Percentiles rank a stretch among this genome's conserved stretches.
phyloP scores from a whole-genome alignment of 2,797 vertebrate species.

The Notamacropus eugenii region DNA sequence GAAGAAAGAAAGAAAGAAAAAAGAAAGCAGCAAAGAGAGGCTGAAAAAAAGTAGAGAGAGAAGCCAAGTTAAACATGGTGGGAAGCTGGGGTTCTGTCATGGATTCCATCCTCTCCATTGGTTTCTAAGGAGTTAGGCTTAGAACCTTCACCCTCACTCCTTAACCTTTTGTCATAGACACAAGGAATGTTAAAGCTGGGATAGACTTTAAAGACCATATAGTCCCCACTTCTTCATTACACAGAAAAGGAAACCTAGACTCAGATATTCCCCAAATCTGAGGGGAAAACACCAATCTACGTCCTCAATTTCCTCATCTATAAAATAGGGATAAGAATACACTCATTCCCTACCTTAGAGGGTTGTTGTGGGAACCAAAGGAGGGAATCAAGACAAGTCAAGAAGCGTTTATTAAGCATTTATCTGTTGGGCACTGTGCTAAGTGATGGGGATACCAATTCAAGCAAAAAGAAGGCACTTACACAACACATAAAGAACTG shows the following conservation, averaged over 20 bases:
- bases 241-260: not conserved
- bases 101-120: not conserved
- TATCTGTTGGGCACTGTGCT: not conserved
- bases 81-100: not conserved
- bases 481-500: not conserved
- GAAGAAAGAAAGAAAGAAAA: fast-evolving
- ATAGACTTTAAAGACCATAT: not conserved
- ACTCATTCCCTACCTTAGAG: too few relatives aligned
- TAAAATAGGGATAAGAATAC: not conserved
- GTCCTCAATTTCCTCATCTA: not conserved
- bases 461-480: not conserved
- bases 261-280: not conserved
- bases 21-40: not conserved
- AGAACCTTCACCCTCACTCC: not conserved
- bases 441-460: not conserved
- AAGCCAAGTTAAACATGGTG: not conserved
- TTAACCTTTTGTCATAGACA: not conserved
- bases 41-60: not conserved
- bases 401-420: not conserved
- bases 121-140: not conserved
- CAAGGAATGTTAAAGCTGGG: not conserved
- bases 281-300: not conserved
- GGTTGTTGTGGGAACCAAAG: too few relatives aligned
- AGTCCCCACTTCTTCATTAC: not conserved
- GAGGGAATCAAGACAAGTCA: not conserved